phyloP scores from a whole-genome alignment of 2,888 invertebrate species.

The Eudasyphora cyanicolor region DNA sequence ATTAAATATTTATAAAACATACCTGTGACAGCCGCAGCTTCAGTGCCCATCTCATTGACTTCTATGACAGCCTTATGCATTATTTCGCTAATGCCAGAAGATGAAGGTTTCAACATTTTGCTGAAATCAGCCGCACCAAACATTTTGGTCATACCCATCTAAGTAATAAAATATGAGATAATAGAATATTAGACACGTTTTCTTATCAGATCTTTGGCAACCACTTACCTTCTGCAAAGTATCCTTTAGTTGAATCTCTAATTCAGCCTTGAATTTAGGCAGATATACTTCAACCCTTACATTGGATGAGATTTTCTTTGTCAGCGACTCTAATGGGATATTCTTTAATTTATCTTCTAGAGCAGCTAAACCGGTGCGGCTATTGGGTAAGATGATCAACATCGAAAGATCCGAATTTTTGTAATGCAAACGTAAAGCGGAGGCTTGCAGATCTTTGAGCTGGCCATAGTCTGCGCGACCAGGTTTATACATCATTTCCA shows the following conservation, averaged over 20 bases:
- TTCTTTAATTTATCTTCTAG: constrained; percentile 84
- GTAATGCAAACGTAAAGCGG: constrained; percentile 87
- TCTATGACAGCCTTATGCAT: constrained; percentile 93
- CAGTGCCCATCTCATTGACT: constrained; percentile 93
- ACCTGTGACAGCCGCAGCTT: constrained; percentile 87
- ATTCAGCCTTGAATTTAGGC: constrained; percentile 1
- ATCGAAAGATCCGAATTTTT: constrained; percentile 85
- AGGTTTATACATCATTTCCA: constrained; percentile 87
- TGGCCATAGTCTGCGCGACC: constrained; percentile 80
- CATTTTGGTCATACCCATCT: constrained; percentile 86
- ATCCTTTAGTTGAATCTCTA: constrained; percentile 82
- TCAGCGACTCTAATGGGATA: constrained; percentile 79
- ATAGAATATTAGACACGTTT: background rate
- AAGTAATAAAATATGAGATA: background rate
- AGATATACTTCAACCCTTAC: constrained; percentile 38
- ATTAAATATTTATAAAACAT: constrained; percentile 31
- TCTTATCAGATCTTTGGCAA: background rate
- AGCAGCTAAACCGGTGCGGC: constrained; percentile 83
- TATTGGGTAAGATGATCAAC: constrained; percentile 88
- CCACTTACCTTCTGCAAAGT: constrained; percentile 82
- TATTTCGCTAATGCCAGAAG: constrained; percentile 84
- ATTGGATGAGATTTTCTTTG: background rate
- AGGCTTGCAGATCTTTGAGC: constrained; percentile 80
- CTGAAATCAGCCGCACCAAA: constrained; percentile 84
- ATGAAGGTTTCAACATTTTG: constrained; percentile 82